A percentile compares a stretch with the other conserved stretches of the same genome.
phyloP scores from a whole-genome alignment of 2,113 vertebrate genomes.

The Symphodus melops region DNA sequence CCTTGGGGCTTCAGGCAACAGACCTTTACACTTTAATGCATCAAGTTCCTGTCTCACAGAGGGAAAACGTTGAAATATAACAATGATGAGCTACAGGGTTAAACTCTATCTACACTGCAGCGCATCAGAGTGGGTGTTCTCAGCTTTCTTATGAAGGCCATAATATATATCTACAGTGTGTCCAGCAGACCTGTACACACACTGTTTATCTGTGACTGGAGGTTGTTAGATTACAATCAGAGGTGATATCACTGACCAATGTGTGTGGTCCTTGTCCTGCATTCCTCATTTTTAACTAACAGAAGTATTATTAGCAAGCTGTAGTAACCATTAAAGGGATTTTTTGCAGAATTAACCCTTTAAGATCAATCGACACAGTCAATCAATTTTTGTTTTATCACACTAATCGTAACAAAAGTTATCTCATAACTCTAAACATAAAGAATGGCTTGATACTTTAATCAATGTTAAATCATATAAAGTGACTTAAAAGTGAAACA shows the following conservation, averaged over 20 bases:
- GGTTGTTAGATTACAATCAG: neutral
- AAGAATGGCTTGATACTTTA: too few relatives aligned
- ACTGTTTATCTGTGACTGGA: constrained; percentile 15
- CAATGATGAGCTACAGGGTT: constrained; percentile 58
- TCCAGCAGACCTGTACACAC: constrained; percentile 15
- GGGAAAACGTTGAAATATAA: constrained; percentile 54
- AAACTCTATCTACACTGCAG: constrained; percentile 48
- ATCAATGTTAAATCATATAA: too few relatives aligned
- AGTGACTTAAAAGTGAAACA: too few relatives aligned
- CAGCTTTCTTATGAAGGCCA: constrained; percentile 56
- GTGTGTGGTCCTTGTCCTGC: neutral
- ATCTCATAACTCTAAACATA: too few relatives aligned
- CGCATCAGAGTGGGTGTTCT: constrained; percentile 54
- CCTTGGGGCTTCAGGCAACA: constrained; percentile 48
- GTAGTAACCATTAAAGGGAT: too few relatives aligned
- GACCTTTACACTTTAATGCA: constrained; percentile 66
- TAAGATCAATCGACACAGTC: too few relatives aligned
- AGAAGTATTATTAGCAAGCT: neutral
- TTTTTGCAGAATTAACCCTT: too few relatives aligned
- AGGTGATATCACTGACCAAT: neutral
- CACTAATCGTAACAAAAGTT: too few relatives aligned
- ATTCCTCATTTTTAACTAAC: neutral
- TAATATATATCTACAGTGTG: constrained; percentile 52
- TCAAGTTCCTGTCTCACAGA: constrained; percentile 52
- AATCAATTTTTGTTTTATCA: too few relatives aligned